Percentiles rank a stretch among this genome's conserved stretches.
Conservation (phyloP, 2,113 vertebrate species). For the Aldabrachelys gigantea region DNA sequence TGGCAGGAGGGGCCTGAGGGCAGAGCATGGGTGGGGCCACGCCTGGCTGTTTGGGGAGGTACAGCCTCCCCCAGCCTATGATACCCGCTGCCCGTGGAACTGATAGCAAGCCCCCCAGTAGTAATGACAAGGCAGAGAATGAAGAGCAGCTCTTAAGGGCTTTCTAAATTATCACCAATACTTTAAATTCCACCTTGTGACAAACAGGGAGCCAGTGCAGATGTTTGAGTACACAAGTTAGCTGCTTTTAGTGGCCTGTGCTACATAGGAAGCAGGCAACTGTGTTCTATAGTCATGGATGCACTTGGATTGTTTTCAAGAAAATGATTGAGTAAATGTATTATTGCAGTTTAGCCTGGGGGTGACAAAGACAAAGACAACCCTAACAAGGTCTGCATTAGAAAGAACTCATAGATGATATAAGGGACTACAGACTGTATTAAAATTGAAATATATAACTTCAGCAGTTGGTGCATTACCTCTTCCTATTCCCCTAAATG, state of each 20-base stretch:
- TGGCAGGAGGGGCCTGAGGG: too few species aligned
- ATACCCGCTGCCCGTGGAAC: too few species aligned
- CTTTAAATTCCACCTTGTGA: background rate
- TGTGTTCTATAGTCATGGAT: background rate
- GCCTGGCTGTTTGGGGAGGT: too few species aligned
- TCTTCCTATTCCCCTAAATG: conserved; percentile 61
- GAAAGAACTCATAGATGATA: background rate
- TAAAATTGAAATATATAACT: conserved; percentile 59
- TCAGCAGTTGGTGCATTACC: conserved; percentile 53
- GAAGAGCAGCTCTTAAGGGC: background rate
- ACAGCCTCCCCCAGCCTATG: too few species aligned
- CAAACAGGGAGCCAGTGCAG: background rate
- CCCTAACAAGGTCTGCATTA: background rate
- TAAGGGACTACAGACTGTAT: conserved; percentile 2
- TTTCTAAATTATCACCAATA: background rate
- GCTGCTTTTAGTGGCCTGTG: background rate
- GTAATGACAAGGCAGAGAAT: background rate
- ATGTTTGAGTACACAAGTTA: background rate
- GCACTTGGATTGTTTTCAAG: background rate
- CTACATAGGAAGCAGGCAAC: background rate
- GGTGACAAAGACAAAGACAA: background rate
- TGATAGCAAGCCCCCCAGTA: background rate
- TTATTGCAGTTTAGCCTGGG: background rate
- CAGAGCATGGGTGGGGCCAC: too few species aligned
- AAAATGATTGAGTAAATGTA: background rate